Base-by-base conservation (phyloP, 2,888 invertebrate genomes). In the Heliothis peltigera region DNA sequence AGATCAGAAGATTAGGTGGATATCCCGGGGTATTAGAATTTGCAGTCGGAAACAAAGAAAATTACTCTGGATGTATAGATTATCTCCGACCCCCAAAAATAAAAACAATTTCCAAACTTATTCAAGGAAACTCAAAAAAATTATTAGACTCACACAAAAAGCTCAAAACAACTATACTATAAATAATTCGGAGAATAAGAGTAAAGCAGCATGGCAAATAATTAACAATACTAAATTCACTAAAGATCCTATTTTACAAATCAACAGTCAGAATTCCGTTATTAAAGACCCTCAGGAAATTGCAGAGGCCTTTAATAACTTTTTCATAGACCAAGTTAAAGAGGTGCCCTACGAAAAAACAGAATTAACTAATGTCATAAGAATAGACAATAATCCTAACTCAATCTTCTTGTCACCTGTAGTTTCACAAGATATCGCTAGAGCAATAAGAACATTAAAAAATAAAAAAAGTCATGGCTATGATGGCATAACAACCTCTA, bases 401-500 rank as follows among this genome's bases (percentile, higher is more conserved):
- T 42, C 42, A 42, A 42, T 42, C 2, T 42, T 42, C 17, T n/a
- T 42, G 42, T 17, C 42, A 42, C 42, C 42, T 2, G 42, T 42
- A 12, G 42, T 42, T n/a, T 17, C 42, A 42, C 42, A 42, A 42
- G 42, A 42, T n/a, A 42, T 42, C n/a, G 15, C 42, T 17, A 42
- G 42, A n/a, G 8, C 42, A n/a, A 42, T 42, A 42, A 42, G n/a
- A 42, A n/a, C n/a, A 42, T 15, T 42, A 42, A 42, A 42, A 42
- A 42, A 42, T 12, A 42, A 42, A 42, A 42, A 42, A 18, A 44
- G 43, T 18, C 43, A 44, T 18, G 43, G 43, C 12, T 44, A 44
- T 19, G 43, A 44, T 7, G 43, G 43, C 43, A 19, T 44, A 18
- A 44, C 43, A 18, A 44, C 43, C 19, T 44, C 43, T 44, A 19